A percentile compares a stretch with the other conserved stretches of the same genome.
phyloP scores from a whole-genome alignment of 2,888 invertebrate species.

The Onthophagus sagittarius region DNA sequence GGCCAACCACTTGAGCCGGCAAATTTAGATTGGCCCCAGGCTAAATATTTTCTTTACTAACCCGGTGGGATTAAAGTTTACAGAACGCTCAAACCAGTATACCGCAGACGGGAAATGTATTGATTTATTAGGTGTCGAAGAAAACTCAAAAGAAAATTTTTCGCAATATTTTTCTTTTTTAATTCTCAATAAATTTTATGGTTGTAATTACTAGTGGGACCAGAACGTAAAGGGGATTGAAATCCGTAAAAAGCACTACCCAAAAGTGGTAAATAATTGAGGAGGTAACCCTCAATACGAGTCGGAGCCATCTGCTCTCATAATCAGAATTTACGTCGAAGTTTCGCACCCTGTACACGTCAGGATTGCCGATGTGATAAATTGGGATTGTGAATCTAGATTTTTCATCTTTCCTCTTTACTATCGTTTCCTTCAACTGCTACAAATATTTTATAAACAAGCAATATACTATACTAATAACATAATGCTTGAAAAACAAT shows the following conservation, averaged over 20 bases:
- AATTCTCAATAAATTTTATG: neutral
- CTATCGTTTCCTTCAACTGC: neutral
- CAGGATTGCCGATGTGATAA: constrained; percentile 30
- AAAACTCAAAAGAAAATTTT: neutral
- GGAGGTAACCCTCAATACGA: neutral
- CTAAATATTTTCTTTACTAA: constrained; percentile 54
- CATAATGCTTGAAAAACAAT: no score
- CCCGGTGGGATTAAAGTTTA: constrained; percentile 49
- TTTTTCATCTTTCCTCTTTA: constrained; percentile 8
- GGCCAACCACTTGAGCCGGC: constrained; percentile 42
- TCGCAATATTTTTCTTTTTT: neutral
- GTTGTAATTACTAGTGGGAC: no score
- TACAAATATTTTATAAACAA: no score
- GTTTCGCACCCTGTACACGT: constrained; percentile 31
- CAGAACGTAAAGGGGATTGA: neutral
- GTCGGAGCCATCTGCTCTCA: constrained; percentile 6
- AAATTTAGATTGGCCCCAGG: constrained; percentile 53
- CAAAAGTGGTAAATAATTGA: neutral
- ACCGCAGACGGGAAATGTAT: constrained; percentile 22
- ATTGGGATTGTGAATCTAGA: constrained; percentile 20
- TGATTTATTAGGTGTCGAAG: neutral
- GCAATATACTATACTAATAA: no score
- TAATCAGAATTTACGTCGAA: constrained; percentile 20
- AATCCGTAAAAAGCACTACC: neutral
- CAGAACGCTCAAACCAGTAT: constrained; percentile 38